These are phyloP conservation scores for Xanthorhoe spadicearia DNA, from an alignment of 2,888 invertebrate species.

Conservation along the genomic window DNA sequence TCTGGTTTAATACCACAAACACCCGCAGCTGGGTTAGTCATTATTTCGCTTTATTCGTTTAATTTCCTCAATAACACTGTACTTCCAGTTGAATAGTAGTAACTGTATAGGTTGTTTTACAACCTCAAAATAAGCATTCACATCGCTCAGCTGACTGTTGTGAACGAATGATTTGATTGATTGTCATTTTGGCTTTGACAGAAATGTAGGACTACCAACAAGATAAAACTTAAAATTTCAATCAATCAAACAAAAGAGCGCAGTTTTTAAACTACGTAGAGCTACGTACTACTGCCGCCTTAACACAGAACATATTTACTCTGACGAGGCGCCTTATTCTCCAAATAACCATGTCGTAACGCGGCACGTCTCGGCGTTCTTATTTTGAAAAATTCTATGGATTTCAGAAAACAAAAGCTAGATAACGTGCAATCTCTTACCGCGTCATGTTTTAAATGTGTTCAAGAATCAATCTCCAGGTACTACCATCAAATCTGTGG, in stretches of 20 bases:
- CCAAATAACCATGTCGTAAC: too few species aligned
- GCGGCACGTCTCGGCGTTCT: too few species aligned
- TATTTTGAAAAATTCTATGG: too few species aligned
- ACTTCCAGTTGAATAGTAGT: neutral
- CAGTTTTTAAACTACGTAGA: neutral
- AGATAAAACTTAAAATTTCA: conserved; percentile 4
- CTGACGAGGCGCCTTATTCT: too few species aligned
- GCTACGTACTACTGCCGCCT: too few species aligned
- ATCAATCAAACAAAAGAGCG: neutral
- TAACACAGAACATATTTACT: too few species aligned
- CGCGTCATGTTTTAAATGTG: too few species aligned
- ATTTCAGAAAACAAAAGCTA: too few species aligned
- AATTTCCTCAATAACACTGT: neutral
- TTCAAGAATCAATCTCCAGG: too few species aligned
- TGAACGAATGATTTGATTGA: conserved; percentile 1
- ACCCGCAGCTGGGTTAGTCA: conserved; percentile 64
- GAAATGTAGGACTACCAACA: conserved; percentile 22
- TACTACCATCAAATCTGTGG: too few species aligned
- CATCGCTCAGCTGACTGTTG: conserved; percentile 2
- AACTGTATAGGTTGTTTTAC: conserved; percentile 18
- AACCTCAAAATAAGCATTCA: conserved; percentile 12
- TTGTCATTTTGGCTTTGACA: conserved; percentile 5
- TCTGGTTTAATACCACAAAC: conserved; percentile 76
- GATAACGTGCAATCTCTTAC: too few species aligned
- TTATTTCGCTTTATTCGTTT: conserved; percentile 36